A percentile compares a stretch with the other conserved stretches of the same genome.
Conservation (phyloP, 2,113 vertebrate species). For the Silurus glanis region DNA sequence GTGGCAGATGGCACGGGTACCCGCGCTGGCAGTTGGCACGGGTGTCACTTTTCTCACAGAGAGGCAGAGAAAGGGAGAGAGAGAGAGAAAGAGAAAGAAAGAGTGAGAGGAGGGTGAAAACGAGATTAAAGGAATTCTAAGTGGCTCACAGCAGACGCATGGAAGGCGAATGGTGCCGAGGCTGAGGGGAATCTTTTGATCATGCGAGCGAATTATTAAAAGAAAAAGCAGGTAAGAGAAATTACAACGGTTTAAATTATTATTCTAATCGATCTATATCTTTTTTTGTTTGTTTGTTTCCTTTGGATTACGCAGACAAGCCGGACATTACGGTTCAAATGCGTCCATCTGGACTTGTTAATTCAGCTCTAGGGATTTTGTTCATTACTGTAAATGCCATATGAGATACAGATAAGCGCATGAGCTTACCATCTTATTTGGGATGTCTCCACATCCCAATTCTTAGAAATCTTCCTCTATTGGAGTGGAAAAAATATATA, state of each 20-base stretch:
- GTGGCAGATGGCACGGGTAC: slow-evolving; percentile 99
- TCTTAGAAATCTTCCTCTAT: not conserved
- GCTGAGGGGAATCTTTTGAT: slow-evolving; percentile 80
- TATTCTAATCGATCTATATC: not conserved
- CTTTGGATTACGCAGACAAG: not conserved
- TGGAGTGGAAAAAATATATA: not conserved
- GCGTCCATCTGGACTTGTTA: not conserved
- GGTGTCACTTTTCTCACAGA: slow-evolving; percentile 94
- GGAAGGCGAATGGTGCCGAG: slow-evolving; percentile 78
- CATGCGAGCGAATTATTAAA: slow-evolving; percentile 88
- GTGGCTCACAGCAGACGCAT: slow-evolving; percentile 81
- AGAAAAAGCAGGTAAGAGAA: slow-evolving; percentile 79
- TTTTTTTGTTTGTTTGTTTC: not conserved
- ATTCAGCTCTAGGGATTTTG: slow-evolving; percentile 3
- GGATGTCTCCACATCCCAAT: not conserved
- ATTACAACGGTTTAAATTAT: not conserved
- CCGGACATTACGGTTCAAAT: not conserved
- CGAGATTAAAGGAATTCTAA: slow-evolving; percentile 69
- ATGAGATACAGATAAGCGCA: not conserved
- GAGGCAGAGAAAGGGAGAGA: slow-evolving; percentile 84
- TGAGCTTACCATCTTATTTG: not conserved
- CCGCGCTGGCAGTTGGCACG: slow-evolving; percentile 98
- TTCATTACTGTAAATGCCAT: not conserved
- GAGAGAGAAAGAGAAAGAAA: slow-evolving; percentile 76
- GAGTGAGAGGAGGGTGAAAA: slow-evolving; percentile 66